These are phyloP conservation scores for Lepidurus arcticus DNA, from an alignment of 1,140 invertebrate genomes.

Conservation along the genomic window DNA sequence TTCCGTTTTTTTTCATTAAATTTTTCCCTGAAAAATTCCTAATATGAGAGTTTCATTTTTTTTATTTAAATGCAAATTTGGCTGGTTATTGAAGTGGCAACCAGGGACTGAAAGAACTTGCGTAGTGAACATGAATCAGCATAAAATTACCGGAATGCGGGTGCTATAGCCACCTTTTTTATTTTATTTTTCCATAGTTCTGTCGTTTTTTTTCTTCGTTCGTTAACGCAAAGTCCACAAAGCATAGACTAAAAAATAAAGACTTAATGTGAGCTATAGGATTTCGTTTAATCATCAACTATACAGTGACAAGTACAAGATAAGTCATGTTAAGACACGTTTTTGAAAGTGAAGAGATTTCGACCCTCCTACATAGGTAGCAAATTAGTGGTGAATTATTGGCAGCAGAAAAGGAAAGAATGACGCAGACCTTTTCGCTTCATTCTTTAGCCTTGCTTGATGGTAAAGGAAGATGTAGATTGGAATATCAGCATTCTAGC, in stretches of 20 bases:
- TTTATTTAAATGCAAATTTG: conserved; percentile 19
- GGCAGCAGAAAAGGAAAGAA: not conserved
- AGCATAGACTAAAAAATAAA: not conserved
- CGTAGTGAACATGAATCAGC: conserved; percentile 17
- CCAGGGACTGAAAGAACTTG: not conserved
- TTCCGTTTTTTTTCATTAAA: not conserved
- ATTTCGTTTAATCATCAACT: conserved; percentile 16
- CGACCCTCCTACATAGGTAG: not conserved
- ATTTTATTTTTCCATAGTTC: not conserved
- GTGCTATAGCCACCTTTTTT: not conserved
- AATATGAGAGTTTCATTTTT: not conserved
- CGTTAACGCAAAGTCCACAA: not conserved
- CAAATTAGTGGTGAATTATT: not conserved
- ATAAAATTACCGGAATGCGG: conserved; percentile 6
- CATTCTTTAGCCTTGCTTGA: not conserved
- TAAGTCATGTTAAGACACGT: conserved; percentile 1
- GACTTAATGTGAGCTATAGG: conserved; percentile 8
- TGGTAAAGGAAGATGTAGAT: not conserved
- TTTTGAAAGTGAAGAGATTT: not conserved
- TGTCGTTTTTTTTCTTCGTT: not conserved
- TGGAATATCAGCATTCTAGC: conserved; percentile 18
- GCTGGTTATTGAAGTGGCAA: conserved; percentile 14
- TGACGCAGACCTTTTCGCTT: not conserved
- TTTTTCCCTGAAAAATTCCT: not conserved
- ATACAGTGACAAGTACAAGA: not conserved